Conservation (phyloP, 1,140 invertebrate genomes). For the Drepana arcuata region DNA sequence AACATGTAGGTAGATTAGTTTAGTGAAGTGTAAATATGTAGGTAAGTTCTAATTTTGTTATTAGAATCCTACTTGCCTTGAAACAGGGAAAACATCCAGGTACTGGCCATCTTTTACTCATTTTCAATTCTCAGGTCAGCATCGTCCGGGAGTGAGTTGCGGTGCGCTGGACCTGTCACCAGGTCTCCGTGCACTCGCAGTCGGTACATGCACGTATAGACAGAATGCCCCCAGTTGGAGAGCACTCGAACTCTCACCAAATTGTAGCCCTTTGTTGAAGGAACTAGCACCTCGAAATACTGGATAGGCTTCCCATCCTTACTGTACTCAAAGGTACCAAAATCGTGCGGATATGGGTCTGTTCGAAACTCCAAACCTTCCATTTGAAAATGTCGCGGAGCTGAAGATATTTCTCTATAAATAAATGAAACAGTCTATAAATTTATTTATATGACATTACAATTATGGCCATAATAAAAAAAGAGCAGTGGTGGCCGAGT, state of each 20-base stretch:
- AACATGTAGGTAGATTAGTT: too few relatives aligned
- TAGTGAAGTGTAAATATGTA: too few relatives aligned
- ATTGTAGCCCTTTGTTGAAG: constrained; percentile 29
- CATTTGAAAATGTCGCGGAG: constrained; percentile 47
- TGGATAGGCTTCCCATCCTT: constrained; percentile 50
- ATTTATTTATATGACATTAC: too few relatives aligned
- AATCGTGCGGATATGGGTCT: constrained; percentile 44
- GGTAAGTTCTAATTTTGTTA: too few relatives aligned
- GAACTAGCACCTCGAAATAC: constrained; percentile 43
- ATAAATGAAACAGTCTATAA: constrained; percentile 9
- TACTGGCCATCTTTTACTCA: constrained; percentile 28
- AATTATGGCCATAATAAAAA: too few relatives aligned
- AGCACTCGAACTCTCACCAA: constrained; percentile 38
- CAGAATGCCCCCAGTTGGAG: constrained; percentile 51
- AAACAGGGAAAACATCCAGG: too few relatives aligned
- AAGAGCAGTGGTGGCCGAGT: too few relatives aligned
- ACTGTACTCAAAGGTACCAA: constrained; percentile 53
- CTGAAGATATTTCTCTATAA: constrained; percentile 59
- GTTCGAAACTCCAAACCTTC: constrained; percentile 39
- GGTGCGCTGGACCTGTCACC: constrained; percentile 14
- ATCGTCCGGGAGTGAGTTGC: constrained; percentile 17
- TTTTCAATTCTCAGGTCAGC: constrained; percentile 31
- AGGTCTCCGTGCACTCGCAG: constrained; percentile 52
- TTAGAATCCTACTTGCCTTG: too few relatives aligned
- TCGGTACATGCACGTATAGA: constrained; percentile 57